Conservation (phyloP, 2,888 invertebrate species). For the Endotricha flammealis region DNA sequence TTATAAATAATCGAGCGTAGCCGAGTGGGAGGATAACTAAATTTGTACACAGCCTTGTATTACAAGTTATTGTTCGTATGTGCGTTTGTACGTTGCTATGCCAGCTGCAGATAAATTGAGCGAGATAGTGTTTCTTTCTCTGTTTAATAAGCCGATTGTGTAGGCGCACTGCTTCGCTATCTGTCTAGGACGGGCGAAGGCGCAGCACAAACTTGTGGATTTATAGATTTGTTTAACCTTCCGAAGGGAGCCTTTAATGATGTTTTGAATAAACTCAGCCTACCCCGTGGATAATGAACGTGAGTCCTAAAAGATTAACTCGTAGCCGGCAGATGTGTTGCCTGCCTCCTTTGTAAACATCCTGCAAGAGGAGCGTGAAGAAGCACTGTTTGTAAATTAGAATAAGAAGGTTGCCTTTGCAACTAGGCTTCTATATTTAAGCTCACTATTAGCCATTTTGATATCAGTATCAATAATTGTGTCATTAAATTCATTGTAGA, state of each 20-base stretch:
- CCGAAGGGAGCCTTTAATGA: background rate
- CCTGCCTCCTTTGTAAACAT: too few relatives aligned
- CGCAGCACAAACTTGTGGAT: constrained; percentile 3
- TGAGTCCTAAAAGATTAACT: too few relatives aligned
- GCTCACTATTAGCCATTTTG: too few relatives aligned
- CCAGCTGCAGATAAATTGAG: constrained; percentile 60
- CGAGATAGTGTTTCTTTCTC: constrained; percentile 55
- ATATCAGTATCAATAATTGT: too few relatives aligned
- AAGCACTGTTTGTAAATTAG: too few relatives aligned
- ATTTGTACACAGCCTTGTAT: constrained; percentile 67
- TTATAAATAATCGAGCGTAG: constrained; percentile 65
- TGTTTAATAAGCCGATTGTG: constrained; percentile 49
- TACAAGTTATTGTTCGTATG: constrained; percentile 52
- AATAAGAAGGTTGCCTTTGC: too few relatives aligned
- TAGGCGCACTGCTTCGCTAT: constrained; percentile 14
- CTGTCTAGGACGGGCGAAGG: constrained; percentile 5
- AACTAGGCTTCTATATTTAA: too few relatives aligned
- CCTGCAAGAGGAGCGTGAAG: too few relatives aligned
- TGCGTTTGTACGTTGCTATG: constrained; percentile 34
- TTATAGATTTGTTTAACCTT: constrained; percentile 2
- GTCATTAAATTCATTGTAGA: too few relatives aligned
- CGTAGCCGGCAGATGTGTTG: too few relatives aligned
- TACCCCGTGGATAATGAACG: too few relatives aligned
- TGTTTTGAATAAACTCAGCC: background rate
- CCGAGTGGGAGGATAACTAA: constrained; percentile 71